Conservation (phyloP, 2,888 invertebrate species). For the Phalera bucephala region DNA sequence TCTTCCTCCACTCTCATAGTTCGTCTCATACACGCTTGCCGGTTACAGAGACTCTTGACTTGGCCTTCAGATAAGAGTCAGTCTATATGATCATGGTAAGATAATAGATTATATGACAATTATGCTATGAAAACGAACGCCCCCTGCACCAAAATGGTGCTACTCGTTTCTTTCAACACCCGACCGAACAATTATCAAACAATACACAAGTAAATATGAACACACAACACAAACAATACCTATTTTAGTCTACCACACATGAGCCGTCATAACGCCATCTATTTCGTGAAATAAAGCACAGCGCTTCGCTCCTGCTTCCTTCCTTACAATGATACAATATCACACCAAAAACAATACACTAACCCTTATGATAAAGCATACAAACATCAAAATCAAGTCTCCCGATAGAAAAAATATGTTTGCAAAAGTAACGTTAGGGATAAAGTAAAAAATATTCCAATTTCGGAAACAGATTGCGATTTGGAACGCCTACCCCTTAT, state of each 20-base stretch:
- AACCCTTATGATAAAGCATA: slow-evolving; percentile 7
- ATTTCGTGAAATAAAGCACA: slow-evolving; percentile 38
- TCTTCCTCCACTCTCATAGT: no score
- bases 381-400: slow-evolving; percentile 15
- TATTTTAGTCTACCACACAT: neutral
- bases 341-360: slow-evolving; percentile 7
- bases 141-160: no score
- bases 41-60: no score
- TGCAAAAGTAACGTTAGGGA: slow-evolving; percentile 33
- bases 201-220: no score
- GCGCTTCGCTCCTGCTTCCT: slow-evolving; percentile 27
- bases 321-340: slow-evolving; percentile 10
- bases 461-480: slow-evolving; percentile 59
- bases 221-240: slow-evolving; percentile 1
- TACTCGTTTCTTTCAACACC: no score
- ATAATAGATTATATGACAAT: no score
- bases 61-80: no score
- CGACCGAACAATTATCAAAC: no score
- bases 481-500: slow-evolving; percentile 48
- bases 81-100: no score
- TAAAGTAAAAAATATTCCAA: slow-evolving; percentile 60
- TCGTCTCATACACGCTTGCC: no score
- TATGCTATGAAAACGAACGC: no score
- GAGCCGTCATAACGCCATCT: slow-evolving; percentile 20
- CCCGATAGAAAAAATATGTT: slow-evolving; percentile 7